Conservation (phyloP, 2,888 invertebrate species). For the Rhagium mordax region DNA sequence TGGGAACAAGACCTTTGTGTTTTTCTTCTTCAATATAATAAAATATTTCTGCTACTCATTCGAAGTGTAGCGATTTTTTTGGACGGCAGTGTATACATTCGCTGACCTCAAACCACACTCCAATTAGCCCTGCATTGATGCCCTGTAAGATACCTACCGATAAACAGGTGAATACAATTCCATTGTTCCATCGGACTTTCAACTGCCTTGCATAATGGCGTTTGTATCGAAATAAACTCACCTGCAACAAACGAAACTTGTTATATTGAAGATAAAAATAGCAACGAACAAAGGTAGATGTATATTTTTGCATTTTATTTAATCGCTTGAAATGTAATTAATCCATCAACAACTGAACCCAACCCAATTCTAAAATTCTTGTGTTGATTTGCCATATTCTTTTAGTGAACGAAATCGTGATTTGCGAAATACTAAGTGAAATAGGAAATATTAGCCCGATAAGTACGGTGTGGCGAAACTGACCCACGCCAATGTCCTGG, state of each 20-base stretch:
- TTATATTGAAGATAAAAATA: neutral
- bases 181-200: neutral
- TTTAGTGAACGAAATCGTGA: slow-evolving; percentile 30
- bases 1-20: too few relatives aligned
- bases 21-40: too few relatives aligned
- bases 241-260: neutral
- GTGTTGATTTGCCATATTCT: neutral
- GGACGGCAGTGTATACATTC: too few relatives aligned
- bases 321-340: slow-evolving; percentile 11
- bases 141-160: neutral
- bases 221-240: neutral
- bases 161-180: neutral
- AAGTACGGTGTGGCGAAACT: slow-evolving; percentile 8
- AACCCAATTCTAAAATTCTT: slow-evolving; percentile 33
- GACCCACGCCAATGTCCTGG: slow-evolving; percentile 21
- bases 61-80: too few relatives aligned
- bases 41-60: too few relatives aligned
- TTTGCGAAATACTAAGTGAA: slow-evolving; percentile 33
- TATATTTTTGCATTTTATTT: slow-evolving; percentile 1
- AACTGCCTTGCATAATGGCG: neutral
- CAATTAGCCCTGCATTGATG: neutral
- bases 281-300: slow-evolving; percentile 4
- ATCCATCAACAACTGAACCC: slow-evolving; percentile 28
- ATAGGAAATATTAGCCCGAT: slow-evolving; percentile 15
- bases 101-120: neutral